phyloP scores from a whole-genome alignment of 2,113 vertebrate species.

The Oreotrochilus melanogaster region DNA sequence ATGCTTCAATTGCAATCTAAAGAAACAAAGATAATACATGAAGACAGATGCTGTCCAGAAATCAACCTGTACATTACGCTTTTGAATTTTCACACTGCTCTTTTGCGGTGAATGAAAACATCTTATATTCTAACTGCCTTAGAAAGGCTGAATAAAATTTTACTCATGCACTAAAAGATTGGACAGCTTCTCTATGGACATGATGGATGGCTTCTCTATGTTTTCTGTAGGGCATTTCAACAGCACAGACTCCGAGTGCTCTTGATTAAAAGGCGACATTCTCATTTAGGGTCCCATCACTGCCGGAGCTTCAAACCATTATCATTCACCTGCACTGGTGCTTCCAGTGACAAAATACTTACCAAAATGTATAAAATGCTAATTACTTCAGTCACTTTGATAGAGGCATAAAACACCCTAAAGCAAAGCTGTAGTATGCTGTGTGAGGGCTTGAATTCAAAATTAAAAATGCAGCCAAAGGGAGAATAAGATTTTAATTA shows the following conservation, averaged over 20 bases:
- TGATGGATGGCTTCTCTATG: conserved; percentile 64
- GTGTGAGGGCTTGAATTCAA: conserved; percentile 46
- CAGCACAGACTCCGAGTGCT: conserved; percentile 43
- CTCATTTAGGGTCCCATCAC: conserved; percentile 61
- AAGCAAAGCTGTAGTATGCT: conserved; percentile 42
- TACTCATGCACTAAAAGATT: conserved; percentile 56
- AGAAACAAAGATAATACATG: background rate
- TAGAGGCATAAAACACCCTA: conserved; percentile 46
- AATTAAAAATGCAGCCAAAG: conserved; percentile 56
- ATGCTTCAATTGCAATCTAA: background rate
- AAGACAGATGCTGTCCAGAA: background rate
- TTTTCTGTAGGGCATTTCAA: conserved; percentile 69
- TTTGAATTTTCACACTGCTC: background rate
- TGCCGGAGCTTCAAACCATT: conserved; percentile 53
- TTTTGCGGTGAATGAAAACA: background rate
- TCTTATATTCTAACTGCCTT: conserved; percentile 9
- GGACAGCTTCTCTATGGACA: too few relatives aligned
- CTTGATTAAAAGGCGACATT: conserved; percentile 68
- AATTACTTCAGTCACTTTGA: conserved; percentile 65
- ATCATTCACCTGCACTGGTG: conserved; percentile 54
- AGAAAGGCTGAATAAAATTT: conserved; percentile 58
- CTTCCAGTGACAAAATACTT: conserved; percentile 66
- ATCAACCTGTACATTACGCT: background rate
- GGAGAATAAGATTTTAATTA: conserved; percentile 66
- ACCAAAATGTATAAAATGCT: conserved; percentile 63